A percentile compares a stretch with the other conserved stretches of the same genome.
Evolutionary conservation across 2,888 invertebrate genomes (phyloP).

Genomic region (Eupithecia subfuscata): DNA sequence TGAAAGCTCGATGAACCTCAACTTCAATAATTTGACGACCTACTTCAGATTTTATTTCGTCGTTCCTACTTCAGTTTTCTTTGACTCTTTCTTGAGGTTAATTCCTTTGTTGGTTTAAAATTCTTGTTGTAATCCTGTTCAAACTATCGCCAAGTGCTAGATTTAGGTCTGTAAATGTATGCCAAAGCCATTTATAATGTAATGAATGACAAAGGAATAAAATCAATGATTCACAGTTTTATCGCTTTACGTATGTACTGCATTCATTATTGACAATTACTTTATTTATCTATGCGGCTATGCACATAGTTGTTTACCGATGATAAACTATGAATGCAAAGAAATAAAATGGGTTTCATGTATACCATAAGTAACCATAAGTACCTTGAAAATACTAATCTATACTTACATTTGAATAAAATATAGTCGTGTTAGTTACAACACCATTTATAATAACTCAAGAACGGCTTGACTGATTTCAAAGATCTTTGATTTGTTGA

Average conservation of each 20-base stretch:
- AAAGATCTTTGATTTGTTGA: too few relatives aligned
- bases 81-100: background rate
- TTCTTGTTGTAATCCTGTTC: background rate
- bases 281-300: background rate
- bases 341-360: background rate
- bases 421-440: too few relatives aligned
- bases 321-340: background rate
- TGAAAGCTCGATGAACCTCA: background rate
- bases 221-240: conserved; percentile 35
- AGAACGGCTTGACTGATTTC: too few relatives aligned
- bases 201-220: conserved; percentile 33
- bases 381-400: background rate
- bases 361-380: background rate
- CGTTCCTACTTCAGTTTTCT: background rate
- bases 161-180: conserved; percentile 31
- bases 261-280: conserved; percentile 1
- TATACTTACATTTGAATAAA: too few relatives aligned
- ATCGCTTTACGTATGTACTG: conserved; percentile 18
- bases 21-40: too few relatives aligned
- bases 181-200: conserved; percentile 25
- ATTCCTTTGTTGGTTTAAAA: background rate
- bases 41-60: too few relatives aligned
- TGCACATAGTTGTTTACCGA: background rate
- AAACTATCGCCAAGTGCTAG: conserved; percentile 17
- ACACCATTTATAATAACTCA: too few relatives aligned